A percentile compares a stretch with the other conserved stretches of the same genome.
Evolutionary conservation across 2,888 invertebrate genomes (phyloP).

Genomic region (Lycaena phlaeas): DNA sequence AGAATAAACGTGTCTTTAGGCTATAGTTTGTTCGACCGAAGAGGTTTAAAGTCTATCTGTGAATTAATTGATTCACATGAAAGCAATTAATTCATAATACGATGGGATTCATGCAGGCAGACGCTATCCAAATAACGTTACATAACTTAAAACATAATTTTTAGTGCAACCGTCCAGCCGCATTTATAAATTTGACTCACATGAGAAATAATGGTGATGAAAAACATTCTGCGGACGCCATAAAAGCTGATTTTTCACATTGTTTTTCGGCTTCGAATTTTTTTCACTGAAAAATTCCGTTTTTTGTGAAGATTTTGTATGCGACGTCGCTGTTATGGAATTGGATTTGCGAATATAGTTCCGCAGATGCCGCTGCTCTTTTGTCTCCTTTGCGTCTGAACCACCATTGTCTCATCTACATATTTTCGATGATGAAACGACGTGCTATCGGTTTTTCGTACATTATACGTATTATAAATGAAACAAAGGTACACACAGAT

Average conservation of each 20-base stretch:
- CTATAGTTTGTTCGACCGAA: no score
- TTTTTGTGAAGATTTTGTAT: conserved; percentile 11
- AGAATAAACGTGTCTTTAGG: no score
- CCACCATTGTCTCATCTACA: conserved; percentile 4
- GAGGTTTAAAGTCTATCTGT: no score
- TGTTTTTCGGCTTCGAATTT: background rate
- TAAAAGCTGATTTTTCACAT: background rate
- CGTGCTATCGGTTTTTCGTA: background rate
- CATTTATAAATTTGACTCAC: background rate
- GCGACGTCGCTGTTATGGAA: conserved; percentile 7
- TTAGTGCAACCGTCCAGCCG: no score
- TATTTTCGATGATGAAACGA: conserved; percentile 4
- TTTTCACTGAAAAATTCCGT: background rate
- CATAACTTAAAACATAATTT: no score
- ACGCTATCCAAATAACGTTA: no score
- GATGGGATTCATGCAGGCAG: no score
- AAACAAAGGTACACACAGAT: no score
- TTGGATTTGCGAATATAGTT: conserved; percentile 11
- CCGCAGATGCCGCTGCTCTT: conserved; percentile 1
- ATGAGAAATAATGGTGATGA: background rate
- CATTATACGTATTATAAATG: no score
- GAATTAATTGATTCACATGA: no score
- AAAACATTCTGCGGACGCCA: background rate
- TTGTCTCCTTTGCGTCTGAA: conserved; percentile 6
- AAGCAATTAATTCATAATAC: no score